These are phyloP conservation scores for Semibalanus balanoides DNA, from an alignment of 1,140 invertebrate species.

Conservation along the genomic window DNA sequence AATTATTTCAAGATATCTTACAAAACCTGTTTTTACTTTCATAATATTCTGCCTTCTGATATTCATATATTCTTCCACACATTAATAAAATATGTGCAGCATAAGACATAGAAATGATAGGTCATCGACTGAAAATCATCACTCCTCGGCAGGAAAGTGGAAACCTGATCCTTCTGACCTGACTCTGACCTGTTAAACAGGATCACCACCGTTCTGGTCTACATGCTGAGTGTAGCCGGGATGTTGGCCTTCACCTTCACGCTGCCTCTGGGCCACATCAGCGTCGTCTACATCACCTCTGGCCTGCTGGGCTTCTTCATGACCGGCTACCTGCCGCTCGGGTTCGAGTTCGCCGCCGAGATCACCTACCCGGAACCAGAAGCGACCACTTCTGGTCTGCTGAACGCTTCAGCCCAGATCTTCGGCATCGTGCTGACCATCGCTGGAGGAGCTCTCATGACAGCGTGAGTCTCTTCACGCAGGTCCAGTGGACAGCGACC, in stretches of 20 bases:
- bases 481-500: too few species aligned
- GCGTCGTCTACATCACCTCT: slow-evolving; percentile 36
- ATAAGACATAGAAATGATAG: too few species aligned
- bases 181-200: too few species aligned
- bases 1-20: too few species aligned
- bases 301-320: slow-evolving; percentile 59
- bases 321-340: slow-evolving; percentile 87
- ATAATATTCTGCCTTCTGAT: too few species aligned
- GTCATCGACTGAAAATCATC: too few species aligned
- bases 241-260: slow-evolving; percentile 39
- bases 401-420: slow-evolving; percentile 66
- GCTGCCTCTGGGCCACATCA: slow-evolving; percentile 29
- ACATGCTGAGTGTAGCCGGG: slow-evolving; percentile 36
- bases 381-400: slow-evolving; percentile 69
- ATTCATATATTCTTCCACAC: too few species aligned
- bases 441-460: slow-evolving; percentile 31
- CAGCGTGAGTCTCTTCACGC: slow-evolving; percentile 10
- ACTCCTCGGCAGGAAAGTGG: too few species aligned
- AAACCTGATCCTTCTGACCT: too few species aligned
- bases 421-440: slow-evolving; percentile 67
- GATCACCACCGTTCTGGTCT: slow-evolving; percentile 26
- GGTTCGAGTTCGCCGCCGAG: slow-evolving; percentile 89
- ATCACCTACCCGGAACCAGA: slow-evolving; percentile 91
- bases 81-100: too few species aligned
- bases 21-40: too few species aligned